A percentile compares a stretch with the other conserved stretches of the same genome.
phyloP scores from a whole-genome alignment of 2,888 invertebrate genomes.

The Thyatira batis region DNA sequence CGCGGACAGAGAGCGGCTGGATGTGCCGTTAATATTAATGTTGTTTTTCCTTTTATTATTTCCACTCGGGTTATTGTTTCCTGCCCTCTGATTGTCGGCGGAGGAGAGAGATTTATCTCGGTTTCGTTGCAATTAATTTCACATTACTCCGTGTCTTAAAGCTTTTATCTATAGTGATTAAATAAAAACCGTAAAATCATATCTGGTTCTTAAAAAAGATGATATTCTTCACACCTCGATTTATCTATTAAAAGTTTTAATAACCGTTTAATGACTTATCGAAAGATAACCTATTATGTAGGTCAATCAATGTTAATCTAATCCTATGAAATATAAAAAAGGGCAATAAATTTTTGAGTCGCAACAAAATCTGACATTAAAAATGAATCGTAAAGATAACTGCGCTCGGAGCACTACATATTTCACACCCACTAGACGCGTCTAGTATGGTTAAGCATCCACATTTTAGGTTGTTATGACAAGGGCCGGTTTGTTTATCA shows the following conservation, averaged over 20 bases:
- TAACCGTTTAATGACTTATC: not conserved
- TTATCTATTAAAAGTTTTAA: not conserved
- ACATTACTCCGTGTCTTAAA: not conserved
- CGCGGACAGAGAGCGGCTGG: slow-evolving; percentile 36
- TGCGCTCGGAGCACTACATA: slow-evolving; percentile 1
- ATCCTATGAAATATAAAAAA: not conserved
- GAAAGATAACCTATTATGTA: not conserved
- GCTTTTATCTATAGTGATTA: not conserved
- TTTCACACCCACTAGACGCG: slow-evolving; percentile 17
- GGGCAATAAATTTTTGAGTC: not conserved
- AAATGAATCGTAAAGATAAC: not conserved
- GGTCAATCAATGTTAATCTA: not conserved
- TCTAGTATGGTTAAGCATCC: slow-evolving; percentile 35
- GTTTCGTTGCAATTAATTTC: not conserved
- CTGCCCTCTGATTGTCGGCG: slow-evolving; percentile 13
- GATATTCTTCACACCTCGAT: not conserved
- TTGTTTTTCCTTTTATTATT: slow-evolving; percentile 37
- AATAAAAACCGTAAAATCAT: not conserved
- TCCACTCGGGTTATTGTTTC: slow-evolving; percentile 34
- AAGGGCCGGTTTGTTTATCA: slow-evolving; percentile 70
- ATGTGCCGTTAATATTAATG: slow-evolving; percentile 48
- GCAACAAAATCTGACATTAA: not conserved
- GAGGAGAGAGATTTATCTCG: slow-evolving; percentile 11
- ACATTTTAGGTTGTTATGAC: slow-evolving; percentile 47
- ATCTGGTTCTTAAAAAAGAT: not conserved